Percentiles rank a stretch among this genome's conserved stretches.
Conservation (phyloP, 2,113 vertebrate genomes). For the Leucopsar rothschildi region DNA sequence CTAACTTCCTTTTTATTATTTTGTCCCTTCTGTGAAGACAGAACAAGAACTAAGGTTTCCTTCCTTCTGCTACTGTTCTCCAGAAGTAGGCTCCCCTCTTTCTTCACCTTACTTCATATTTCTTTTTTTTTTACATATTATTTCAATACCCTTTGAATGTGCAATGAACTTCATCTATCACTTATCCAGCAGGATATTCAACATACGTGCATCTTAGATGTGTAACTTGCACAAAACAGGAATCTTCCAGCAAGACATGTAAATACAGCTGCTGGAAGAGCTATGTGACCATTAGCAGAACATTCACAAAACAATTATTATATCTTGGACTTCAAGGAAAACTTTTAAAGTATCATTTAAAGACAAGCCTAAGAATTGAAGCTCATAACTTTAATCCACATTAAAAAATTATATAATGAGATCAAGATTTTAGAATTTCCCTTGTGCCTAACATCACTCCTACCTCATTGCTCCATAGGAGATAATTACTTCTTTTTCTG, state of each 20-base stretch:
- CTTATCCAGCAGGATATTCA: not conserved
- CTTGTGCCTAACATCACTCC: not conserved
- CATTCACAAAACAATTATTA: not conserved
- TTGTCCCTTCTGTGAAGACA: not conserved
- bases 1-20: not conserved
- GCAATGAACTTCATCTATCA: not conserved
- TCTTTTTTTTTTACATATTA: not conserved
- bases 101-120: not conserved
- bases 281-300: not conserved
- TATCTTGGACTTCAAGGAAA: not conserved
- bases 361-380: not conserved
- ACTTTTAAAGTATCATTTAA: not conserved
- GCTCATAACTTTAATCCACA: not conserved
- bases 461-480: not conserved
- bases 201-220: not conserved
- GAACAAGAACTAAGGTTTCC: not conserved
- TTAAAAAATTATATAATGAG: not conserved
- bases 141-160: not conserved
- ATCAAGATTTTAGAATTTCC: not conserved
- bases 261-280: not conserved
- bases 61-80: not conserved
- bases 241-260: not conserved
- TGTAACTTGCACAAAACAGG: not conserved
- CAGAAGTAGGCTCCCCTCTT: not conserved
- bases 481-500: conserved; percentile 8